These are phyloP conservation scores for Callionymus lyra DNA, from an alignment of 2,113 vertebrate genomes.

Conservation along the genomic window DNA sequence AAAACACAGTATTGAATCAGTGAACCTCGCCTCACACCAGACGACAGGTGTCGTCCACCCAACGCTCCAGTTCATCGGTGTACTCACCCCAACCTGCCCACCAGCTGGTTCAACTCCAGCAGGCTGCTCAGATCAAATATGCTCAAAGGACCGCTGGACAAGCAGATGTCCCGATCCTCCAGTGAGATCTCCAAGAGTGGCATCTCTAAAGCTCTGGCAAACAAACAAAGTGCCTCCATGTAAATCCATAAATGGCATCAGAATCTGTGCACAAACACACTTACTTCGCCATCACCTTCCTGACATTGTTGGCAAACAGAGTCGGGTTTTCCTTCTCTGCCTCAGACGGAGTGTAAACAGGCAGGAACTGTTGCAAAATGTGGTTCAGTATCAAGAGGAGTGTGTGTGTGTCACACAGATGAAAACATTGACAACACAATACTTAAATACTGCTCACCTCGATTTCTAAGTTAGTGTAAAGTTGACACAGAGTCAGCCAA, in stretches of 20 bases:
- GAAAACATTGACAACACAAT: no score
- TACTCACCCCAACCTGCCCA: constrained; percentile 79
- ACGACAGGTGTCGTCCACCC: not conserved
- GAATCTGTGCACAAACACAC: constrained; percentile 3
- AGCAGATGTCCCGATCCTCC: constrained; percentile 84
- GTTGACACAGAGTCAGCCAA: constrained; percentile 91
- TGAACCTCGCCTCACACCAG: not conserved
- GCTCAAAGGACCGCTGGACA: constrained; percentile 77
- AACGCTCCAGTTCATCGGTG: constrained; percentile 9
- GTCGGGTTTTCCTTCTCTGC: constrained; percentile 80
- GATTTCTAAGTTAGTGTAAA: constrained; percentile 84
- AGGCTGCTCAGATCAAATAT: constrained; percentile 75
- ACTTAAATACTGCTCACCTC: constrained; percentile 70
- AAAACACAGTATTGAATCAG: constrained; percentile 2
- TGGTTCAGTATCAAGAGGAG: not conserved
- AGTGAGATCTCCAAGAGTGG: constrained; percentile 84
- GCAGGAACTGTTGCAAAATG: constrained; percentile 76
- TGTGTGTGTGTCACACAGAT: not conserved
- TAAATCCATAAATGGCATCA: not conserved
- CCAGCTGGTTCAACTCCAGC: constrained; percentile 81
- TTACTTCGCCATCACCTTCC: constrained; percentile 87
- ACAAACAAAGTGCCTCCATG: constrained; percentile 3
- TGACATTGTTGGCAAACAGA: constrained; percentile 85
- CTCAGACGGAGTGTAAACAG: constrained; percentile 79
- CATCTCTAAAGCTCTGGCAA: constrained; percentile 74